These are phyloP conservation scores for Brachymystax lenok DNA, from an alignment of 2,797 vertebrate genomes.

Conservation along the genomic window DNA sequence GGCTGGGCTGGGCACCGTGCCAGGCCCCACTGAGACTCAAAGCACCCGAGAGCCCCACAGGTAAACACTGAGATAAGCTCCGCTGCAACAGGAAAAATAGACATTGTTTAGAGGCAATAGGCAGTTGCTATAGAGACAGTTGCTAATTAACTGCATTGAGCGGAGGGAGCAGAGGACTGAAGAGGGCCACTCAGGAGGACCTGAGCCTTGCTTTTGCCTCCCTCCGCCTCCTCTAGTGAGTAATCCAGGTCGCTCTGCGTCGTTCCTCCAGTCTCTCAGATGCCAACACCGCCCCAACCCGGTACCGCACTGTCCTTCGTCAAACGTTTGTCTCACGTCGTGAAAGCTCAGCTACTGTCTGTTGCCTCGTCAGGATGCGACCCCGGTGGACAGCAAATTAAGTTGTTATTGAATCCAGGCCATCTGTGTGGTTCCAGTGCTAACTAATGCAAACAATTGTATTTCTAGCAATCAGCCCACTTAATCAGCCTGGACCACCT, in stretches of 20 bases:
- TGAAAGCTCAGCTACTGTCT: constrained; percentile 1
- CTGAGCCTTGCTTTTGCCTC: not conserved
- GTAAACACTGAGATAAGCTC: constrained; percentile 65
- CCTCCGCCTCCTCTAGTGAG: not conserved
- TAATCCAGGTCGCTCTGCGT: not conserved
- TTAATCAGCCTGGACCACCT: constrained; percentile 8
- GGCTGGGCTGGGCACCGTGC: not conserved
- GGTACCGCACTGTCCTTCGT: not conserved
- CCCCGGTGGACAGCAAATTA: constrained; percentile 6
- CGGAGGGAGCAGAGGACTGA: constrained; percentile 80
- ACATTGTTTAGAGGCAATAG: constrained; percentile 86
- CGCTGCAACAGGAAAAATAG: constrained; percentile 68
- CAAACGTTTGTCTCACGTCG: not conserved
- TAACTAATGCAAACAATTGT: constrained; percentile 15
- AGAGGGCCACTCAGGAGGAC: constrained; percentile 77
- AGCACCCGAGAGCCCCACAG: not conserved
- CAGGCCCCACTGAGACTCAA: not conserved
- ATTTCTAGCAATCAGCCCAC: constrained; percentile 7
- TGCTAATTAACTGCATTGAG: constrained; percentile 87
- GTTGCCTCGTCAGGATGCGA: not conserved
- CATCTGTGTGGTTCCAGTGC: constrained; percentile 5
- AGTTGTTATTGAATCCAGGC: constrained; percentile 15
- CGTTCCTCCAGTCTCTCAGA: not conserved
- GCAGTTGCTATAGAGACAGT: constrained; percentile 87
- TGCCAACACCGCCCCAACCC: not conserved